Percentiles rank a stretch among this genome's conserved stretches.
Conservation (phyloP, 2,888 invertebrate species). For the Acrobasis repandana region DNA sequence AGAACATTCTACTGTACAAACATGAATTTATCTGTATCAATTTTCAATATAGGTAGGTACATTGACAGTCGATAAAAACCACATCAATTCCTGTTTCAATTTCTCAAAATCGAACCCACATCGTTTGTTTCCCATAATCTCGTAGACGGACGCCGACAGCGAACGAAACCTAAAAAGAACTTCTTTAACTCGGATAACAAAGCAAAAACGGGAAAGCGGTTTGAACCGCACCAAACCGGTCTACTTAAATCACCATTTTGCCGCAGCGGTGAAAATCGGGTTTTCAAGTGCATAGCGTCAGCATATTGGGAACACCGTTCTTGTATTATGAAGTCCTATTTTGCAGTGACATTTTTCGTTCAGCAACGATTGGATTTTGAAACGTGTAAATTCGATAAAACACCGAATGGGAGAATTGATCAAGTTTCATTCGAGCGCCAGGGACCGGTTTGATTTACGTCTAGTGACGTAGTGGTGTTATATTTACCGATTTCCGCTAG, state of each 20-base stretch:
- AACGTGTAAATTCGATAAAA: conserved; percentile 79
- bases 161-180: conserved; percentile 20
- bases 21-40: too few relatives aligned
- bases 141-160: conserved; percentile 16
- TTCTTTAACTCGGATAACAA: conserved; percentile 23
- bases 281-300: conserved; percentile 67
- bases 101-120: conserved; percentile 3
- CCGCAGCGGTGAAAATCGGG: conserved; percentile 67
- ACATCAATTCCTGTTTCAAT: not conserved
- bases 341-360: conserved; percentile 77
- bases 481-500: not conserved
- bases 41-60: not conserved
- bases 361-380: conserved; percentile 76
- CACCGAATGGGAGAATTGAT: conserved; percentile 50
- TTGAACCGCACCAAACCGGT: conserved; percentile 32
- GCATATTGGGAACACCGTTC: conserved; percentile 71
- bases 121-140: conserved; percentile 23
- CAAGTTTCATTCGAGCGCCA: conserved; percentile 42
- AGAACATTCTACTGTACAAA: too few relatives aligned
- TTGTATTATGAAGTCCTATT: conserved; percentile 77
- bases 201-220: conserved; percentile 24
- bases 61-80: not conserved
- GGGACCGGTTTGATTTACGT: conserved; percentile 28
- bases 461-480: conserved; percentile 21
- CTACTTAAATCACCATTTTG: conserved; percentile 61